Base-by-base conservation (phyloP, 2,113 vertebrate species). In the Ptilonorhynchus violaceus region DNA sequence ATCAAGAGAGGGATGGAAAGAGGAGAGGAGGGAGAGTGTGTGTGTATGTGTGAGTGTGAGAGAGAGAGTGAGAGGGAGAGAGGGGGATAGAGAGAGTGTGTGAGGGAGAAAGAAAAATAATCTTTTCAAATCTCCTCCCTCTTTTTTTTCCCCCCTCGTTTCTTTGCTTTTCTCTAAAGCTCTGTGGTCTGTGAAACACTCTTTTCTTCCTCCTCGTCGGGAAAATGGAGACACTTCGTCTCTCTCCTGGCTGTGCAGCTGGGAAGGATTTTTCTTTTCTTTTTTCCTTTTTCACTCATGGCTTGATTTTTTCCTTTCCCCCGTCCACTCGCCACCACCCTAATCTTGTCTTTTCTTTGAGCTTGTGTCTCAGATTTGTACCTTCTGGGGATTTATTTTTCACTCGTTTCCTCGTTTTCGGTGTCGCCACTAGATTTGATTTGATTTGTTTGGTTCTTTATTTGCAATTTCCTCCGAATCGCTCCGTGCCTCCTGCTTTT, bases 111-210 rank as follows among this genome's bases (percentile, higher is more conserved):
- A 97, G 98, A 96, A 97, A 97, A 98, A 97, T 96, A 97, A 94
- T 98, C 97, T 97, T 98, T 97, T 97, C 97, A 98, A 98, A 98
- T 98, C 98, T 98, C 98, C 98, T 98, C 97, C 98, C 98, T 98
- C 97, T 89, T 97, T 90, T 96, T 94, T 91, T 89, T 91, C 89
- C 96, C 97, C 97, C 97, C 96, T 95, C 96, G 92, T 94, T 96
- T 93, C 97, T 97, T 94, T 96, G 96, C 97, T 96, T 97, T 91
- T 93, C 97, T 97, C 96, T 94, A 97, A 96, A 96, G 97, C 98
- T 97, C 97, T 89, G 75, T 97, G 96, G 97, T 95, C 96, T 97
- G 97, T 93, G 96, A 97, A 96, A 88, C 97, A 85, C 88, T 76
- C 96, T 90, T 95, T 96, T 96, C 96, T 97, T 97, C 94, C 92